Conservation (phyloP, 2,888 invertebrate species). For the Argyresthia goedartella region DNA sequence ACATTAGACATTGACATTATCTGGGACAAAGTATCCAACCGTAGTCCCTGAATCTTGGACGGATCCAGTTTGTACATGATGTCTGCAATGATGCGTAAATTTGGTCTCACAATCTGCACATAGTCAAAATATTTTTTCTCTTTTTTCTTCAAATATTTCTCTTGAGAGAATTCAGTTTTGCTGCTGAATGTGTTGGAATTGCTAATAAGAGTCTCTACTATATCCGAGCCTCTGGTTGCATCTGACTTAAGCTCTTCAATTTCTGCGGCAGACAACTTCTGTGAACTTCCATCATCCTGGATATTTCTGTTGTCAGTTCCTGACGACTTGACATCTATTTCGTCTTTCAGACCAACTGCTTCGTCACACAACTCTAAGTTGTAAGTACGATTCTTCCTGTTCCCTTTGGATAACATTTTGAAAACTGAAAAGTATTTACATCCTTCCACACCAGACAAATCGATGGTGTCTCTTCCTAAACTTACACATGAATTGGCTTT, state of each 20-base stretch:
- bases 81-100: constrained; percentile 83
- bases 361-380: constrained; percentile 64
- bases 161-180: constrained; percentile 94
- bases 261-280: constrained; percentile 85
- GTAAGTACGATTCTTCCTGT: constrained; percentile 68
- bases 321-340: constrained; percentile 75
- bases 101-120: constrained; percentile 84
- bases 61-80: constrained; percentile 87
- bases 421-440: constrained; percentile 81
- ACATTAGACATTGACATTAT: constrained; percentile 87
- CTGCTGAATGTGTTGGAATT: constrained; percentile 91
- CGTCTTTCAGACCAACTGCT: constrained; percentile 61
- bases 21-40: constrained; percentile 91
- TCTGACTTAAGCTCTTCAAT: constrained; percentile 84
- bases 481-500: constrained; percentile 73
- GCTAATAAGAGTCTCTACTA: constrained; percentile 88
- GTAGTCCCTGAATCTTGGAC: constrained; percentile 79
- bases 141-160: constrained; percentile 96
- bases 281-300: constrained; percentile 82
- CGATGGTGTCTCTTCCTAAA: constrained; percentile 78
- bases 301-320: constrained; percentile 90
- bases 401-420: constrained; percentile 76
- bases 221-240: constrained; percentile 83
- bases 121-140: constrained; percentile 93
- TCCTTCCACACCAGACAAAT: constrained; percentile 76